Base-by-base conservation (phyloP, 2,113 vertebrate species). In the Melanotaenia duboulayi region DNA sequence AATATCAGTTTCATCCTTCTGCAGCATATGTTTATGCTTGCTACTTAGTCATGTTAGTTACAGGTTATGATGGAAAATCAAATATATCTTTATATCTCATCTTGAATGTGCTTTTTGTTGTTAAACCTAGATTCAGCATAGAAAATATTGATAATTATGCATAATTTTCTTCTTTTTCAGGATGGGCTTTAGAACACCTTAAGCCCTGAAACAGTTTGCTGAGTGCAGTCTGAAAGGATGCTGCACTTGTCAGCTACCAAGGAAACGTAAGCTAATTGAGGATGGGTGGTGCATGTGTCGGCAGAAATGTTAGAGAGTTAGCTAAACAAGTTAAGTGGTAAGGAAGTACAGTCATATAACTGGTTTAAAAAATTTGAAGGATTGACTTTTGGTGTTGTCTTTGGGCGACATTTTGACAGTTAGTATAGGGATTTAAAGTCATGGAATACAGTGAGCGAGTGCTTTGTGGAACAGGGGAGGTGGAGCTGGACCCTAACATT, bases 401-500 rank as follows among this genome's bases (percentile, higher is more conserved):
- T 16, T 13, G 14, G 24, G 22, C 35, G 63, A 44, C 4, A 3
- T 50, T 65, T 52, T 51, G 4, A 16, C 39, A 55, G n/a, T 28
- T 44, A 51, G 22, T 58, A 55, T 24, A 76, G 14, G 4, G 35
- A 7, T 55, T 46, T 46, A 11, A 80, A 55, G 68, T 35, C 46
- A 95, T 95, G 93, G 93, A 94, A 77, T 93, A 49, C 84, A 85
- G 85, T 22, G 94, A 94, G 76, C 85, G 78, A 55, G 78, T 90
- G 28, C 59, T 94, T 19, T 91, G 91, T 80, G 91, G 80, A 42
- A 46, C 79, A 0, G 93, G 88, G 49, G 93, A 94, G 72, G 50
- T 92, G 75, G 93, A 95, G 48, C 70, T 90, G 63, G 94, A 95
- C 69, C 94, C 93, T 40, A 87, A 94, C 71, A 93, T 94, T 35